Conservation (phyloP, 2,888 invertebrate genomes). For the Lymantria dispar region DNA sequence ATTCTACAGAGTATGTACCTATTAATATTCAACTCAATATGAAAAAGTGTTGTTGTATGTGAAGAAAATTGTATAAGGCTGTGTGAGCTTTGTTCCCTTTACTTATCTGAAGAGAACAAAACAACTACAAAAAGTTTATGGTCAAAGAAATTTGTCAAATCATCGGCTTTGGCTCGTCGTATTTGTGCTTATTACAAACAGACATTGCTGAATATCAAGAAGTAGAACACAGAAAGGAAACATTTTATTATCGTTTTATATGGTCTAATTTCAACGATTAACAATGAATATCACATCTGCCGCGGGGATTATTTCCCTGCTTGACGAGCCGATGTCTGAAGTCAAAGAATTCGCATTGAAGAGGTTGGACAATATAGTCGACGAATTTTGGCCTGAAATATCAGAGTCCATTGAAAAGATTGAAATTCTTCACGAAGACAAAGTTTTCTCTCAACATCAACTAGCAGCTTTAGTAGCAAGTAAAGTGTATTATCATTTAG, state of each 20-base stretch:
- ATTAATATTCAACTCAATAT: too few relatives aligned
- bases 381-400: slow-evolving; percentile 99
- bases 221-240: neutral
- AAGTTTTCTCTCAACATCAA: slow-evolving; percentile 92
- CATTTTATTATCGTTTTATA: slow-evolving; percentile 12
- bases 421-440: slow-evolving; percentile 97
- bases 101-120: too few relatives aligned
- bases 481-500: slow-evolving; percentile 98
- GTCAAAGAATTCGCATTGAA: slow-evolving; percentile 96
- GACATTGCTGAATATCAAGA: slow-evolving; percentile 14
- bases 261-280: slow-evolving; percentile 21
- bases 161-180: slow-evolving; percentile 43
- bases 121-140: too few relatives aligned
- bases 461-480: slow-evolving; percentile 98
- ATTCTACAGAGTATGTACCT: too few relatives aligned
- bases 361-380: slow-evolving; percentile 96
- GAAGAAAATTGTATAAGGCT: too few relatives aligned
- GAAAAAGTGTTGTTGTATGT: too few relatives aligned
- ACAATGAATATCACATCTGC: slow-evolving; percentile 80
- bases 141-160: slow-evolving; percentile 70
- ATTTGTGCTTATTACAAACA: slow-evolving; percentile 38
- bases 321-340: slow-evolving; percentile 97
- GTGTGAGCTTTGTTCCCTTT: too few relatives aligned
- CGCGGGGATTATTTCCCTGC: slow-evolving; percentile 96
- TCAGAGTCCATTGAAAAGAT: slow-evolving; percentile 98